Conservation (phyloP, 30 jellyfish, hydroid and myxozoan genomes). For the Aurelia coerulea region DNA sequence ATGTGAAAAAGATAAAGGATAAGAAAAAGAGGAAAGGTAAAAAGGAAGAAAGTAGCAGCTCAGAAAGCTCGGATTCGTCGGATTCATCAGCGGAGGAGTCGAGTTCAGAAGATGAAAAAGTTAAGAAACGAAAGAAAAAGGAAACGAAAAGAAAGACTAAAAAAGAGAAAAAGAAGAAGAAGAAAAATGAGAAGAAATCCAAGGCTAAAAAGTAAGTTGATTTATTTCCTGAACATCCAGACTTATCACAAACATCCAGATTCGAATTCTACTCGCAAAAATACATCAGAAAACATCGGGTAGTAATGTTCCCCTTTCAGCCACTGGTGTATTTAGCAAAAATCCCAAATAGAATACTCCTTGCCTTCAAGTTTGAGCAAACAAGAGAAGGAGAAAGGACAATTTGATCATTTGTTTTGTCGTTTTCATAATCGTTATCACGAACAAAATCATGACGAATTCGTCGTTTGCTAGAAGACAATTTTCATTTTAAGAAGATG, state of each 20-base stretch:
- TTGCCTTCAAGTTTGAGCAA: background rate
- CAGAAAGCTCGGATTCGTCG: conserved; percentile 17
- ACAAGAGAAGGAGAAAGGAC: too few species aligned
- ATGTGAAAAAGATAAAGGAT: background rate
- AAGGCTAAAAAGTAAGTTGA: too few species aligned
- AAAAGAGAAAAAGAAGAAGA: conserved; percentile 25
- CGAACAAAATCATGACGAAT: too few species aligned
- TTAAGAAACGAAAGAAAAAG: conserved; percentile 16
- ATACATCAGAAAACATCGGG: too few species aligned
- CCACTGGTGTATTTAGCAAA: background rate
- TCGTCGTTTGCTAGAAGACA: too few species aligned
- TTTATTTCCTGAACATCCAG: too few species aligned
- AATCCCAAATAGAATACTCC: background rate
- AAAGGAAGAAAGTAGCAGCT: conserved; percentile 36
- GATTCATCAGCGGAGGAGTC: background rate
- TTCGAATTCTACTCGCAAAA: too few species aligned
- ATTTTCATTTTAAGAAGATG: too few species aligned
- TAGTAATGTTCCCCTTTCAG: too few species aligned
- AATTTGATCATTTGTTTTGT: too few species aligned
- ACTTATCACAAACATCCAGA: too few species aligned
- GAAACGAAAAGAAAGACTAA: background rate
- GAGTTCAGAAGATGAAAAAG: conserved; percentile 9
- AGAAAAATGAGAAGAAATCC: background rate
- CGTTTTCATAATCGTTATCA: too few species aligned
- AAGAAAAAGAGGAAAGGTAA: conserved; percentile 28